Conservation (phyloP, 2,113 vertebrate genomes). For the Diadophis punctatus region DNA sequence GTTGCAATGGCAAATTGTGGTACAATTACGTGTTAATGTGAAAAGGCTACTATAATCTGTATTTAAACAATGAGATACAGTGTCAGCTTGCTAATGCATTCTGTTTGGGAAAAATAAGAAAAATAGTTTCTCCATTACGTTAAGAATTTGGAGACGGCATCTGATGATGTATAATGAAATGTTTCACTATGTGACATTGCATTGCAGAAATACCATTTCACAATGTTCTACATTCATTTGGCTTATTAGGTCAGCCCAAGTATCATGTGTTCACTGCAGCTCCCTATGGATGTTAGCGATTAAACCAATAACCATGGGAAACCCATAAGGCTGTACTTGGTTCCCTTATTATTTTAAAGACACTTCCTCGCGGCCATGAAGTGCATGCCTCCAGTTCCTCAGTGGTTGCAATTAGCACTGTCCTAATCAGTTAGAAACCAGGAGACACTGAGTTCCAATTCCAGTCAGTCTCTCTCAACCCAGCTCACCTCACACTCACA, state of each 20-base stretch:
- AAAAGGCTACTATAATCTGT: not conserved
- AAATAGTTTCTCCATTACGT: not conserved
- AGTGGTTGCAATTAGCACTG: not conserved
- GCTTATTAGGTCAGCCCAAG: not conserved
- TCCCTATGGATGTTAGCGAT: not conserved
- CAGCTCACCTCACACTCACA: not conserved
- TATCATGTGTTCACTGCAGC: not conserved
- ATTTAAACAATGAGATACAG: slow-evolving; percentile 2
- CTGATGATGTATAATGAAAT: slow-evolving; percentile 3
- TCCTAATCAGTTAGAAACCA: not conserved
- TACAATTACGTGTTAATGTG: not conserved
- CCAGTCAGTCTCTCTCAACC: not conserved
- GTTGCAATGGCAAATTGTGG: not conserved
- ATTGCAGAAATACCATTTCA: slow-evolving; percentile 20
- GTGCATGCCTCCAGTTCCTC: not conserved
- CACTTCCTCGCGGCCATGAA: not conserved
- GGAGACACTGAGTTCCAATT: not conserved
- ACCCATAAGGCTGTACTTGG: not conserved
- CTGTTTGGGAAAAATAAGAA: not conserved
- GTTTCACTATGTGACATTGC: not conserved
- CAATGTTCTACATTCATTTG: slow-evolving; percentile 12
- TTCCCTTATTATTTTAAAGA: not conserved
- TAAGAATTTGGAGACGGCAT: not conserved
- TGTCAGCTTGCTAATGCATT: slow-evolving; percentile 2
- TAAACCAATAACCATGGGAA: not conserved